Conservation (phyloP, 1,140 invertebrate species). For the Monochamus saltuarius region DNA sequence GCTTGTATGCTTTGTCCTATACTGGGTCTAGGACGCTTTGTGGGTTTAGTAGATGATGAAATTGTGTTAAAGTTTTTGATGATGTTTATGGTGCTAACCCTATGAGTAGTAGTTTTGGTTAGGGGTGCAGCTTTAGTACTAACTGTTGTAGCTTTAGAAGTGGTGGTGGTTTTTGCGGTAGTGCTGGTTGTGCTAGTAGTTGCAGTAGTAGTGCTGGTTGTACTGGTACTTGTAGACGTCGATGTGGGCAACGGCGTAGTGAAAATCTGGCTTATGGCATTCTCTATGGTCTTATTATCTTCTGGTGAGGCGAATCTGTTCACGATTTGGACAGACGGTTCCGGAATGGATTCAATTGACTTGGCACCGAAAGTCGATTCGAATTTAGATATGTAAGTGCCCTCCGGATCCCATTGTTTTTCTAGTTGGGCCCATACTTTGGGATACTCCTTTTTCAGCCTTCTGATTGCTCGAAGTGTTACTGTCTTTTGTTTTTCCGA, state of each 20-base stretch:
- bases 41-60: no score
- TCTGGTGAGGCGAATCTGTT: slow-evolving; percentile 25
- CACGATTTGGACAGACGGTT: slow-evolving; percentile 8
- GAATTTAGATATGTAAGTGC: slow-evolving; percentile 55
- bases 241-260: slow-evolving; percentile 14
- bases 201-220: slow-evolving; percentile 9
- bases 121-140: neutral
- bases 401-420: slow-evolving; percentile 61
- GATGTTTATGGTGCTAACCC: no score
- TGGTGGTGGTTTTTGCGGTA: neutral
- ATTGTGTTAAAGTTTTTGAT: no score
- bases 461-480: slow-evolving; percentile 56
- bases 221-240: slow-evolving; percentile 10
- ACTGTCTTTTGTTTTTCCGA: slow-evolving; percentile 60
- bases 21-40: neutral
- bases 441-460: slow-evolving; percentile 60
- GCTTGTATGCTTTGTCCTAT: slow-evolving; percentile 23
- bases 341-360: neutral
- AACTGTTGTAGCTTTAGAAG: slow-evolving; percentile 8
- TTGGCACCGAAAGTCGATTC: slow-evolving; percentile 29
- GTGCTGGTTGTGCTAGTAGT: slow-evolving; percentile 1
- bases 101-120: no score
- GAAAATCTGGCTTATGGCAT: slow-evolving; percentile 1
- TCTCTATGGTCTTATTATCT: neutral
- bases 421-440: slow-evolving; percentile 59